phyloP scores from a whole-genome alignment of 2,888 invertebrate genomes.

The Papilio gigon region DNA sequence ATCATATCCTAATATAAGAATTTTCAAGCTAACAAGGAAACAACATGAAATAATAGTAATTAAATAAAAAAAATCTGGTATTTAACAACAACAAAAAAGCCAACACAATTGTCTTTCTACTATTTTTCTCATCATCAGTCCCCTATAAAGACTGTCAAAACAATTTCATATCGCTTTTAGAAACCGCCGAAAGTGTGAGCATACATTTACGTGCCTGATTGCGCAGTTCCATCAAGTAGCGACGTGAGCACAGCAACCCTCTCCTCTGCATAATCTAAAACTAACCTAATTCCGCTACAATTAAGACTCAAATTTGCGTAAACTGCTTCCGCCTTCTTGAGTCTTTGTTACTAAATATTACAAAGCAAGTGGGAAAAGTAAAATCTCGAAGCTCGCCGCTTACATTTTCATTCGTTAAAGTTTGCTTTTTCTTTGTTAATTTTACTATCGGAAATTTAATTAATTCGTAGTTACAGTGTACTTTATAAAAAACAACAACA shows the following conservation, averaged over 20 bases:
- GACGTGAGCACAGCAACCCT: background rate
- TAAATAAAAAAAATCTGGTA: too few species aligned
- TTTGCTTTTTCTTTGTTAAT: slow-evolving; percentile 13
- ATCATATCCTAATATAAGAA: too few species aligned
- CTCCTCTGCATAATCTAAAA: slow-evolving; percentile 18
- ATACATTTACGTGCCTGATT: slow-evolving; percentile 18
- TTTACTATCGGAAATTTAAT: too few species aligned
- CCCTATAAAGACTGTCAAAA: too few species aligned
- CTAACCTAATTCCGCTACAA: slow-evolving; percentile 24
- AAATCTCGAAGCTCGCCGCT: slow-evolving; percentile 7
- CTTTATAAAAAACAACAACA: too few species aligned
- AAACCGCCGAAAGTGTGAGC: slow-evolving; percentile 21
- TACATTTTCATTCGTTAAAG: background rate
- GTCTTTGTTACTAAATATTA: slow-evolving; percentile 14
- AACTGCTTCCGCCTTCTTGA: slow-evolving; percentile 6
- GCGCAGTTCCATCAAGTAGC: slow-evolving; percentile 14
- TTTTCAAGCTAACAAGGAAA: too few species aligned
- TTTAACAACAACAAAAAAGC: too few species aligned
- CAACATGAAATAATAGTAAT: too few species aligned
- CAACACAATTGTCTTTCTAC: too few species aligned
- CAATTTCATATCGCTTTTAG: background rate
- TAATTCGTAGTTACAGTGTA: too few species aligned
- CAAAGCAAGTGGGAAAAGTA: slow-evolving; percentile 20
- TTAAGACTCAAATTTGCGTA: slow-evolving; percentile 28
- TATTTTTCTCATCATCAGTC: too few species aligned